A percentile compares a stretch with the other conserved stretches of the same genome.
Conservation (phyloP, 1,140 invertebrate species). For the Drosophila leontia region DNA sequence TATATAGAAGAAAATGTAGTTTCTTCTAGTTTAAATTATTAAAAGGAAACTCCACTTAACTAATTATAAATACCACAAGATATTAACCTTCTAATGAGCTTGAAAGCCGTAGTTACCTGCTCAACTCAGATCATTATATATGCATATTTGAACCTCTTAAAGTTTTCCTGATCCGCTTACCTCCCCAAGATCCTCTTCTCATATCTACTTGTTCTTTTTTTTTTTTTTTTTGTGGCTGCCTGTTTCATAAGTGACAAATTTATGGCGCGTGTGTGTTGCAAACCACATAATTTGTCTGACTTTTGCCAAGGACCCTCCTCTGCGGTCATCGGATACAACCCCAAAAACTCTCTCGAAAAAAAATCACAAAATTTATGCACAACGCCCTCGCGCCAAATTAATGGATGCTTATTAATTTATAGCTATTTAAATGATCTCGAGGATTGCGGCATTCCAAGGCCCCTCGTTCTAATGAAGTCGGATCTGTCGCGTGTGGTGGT, state of each 20-base stretch:
- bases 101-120: constrained; percentile 21
- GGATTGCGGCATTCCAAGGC: constrained; percentile 68
- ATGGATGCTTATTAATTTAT: constrained; percentile 84
- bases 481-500: constrained; percentile 65
- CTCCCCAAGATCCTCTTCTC: background rate
- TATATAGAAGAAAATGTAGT: background rate
- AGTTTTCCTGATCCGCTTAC: constrained; percentile 32
- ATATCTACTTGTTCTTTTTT: background rate
- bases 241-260: constrained; percentile 77
- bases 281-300: constrained; percentile 81
- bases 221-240: constrained; percentile 9
- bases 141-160: constrained; percentile 25
- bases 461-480: constrained; percentile 66
- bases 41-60: background rate
- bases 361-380: constrained; percentile 75
- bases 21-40: background rate
- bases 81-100: constrained; percentile 7
- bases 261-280: constrained; percentile 81
- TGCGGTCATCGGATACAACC: constrained; percentile 47
- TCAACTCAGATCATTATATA: constrained; percentile 19
- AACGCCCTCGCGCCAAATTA: constrained; percentile 80
- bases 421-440: constrained; percentile 80
- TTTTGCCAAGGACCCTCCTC: constrained; percentile 37
- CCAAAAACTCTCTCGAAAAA: constrained; percentile 44
- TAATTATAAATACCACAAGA: background rate